Evolutionary conservation across 2,888 invertebrate genomes (phyloP).

Genomic region (Pristionchus fissidentatus): DNA sequence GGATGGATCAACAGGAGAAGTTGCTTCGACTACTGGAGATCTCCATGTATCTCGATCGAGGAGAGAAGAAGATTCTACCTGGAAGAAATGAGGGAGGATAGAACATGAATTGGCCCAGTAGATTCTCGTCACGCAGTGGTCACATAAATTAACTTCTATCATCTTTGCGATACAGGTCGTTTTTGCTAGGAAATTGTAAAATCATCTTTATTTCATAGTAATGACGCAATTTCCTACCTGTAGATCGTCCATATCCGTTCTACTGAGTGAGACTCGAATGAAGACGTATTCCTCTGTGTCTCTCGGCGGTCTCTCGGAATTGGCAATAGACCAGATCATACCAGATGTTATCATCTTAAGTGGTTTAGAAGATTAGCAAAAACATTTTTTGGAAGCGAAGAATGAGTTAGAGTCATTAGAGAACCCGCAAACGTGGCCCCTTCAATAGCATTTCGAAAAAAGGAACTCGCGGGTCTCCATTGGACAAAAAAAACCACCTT

Average conservation of each 20-base stretch:
- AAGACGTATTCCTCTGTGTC: constrained; percentile 66
- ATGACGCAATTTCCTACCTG: not conserved
- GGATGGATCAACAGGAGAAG: constrained; percentile 71
- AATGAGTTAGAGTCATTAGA: too few species aligned
- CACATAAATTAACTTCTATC: too few species aligned
- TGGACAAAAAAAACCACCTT: constrained; percentile 61
- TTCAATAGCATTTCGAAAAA: too few species aligned
- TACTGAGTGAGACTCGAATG: constrained; percentile 67
- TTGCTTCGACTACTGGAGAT: constrained; percentile 66
- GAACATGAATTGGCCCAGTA: too few species aligned
- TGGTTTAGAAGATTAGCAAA: not conserved
- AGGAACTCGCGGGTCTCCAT: not conserved
- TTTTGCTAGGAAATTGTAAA: not conserved
- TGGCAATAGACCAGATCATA: constrained; percentile 59
- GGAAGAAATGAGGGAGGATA: not conserved
- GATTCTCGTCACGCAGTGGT: too few species aligned
- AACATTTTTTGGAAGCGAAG: not conserved
- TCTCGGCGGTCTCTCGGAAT: constrained; percentile 57
- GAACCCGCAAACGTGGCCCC: too few species aligned
- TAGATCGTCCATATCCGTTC: constrained; percentile 44
- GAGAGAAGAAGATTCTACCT: constrained; percentile 42
- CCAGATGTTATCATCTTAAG: constrained; percentile 58
- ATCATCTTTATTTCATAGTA: not conserved
- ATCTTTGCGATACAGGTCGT: not conserved
- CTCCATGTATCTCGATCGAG: constrained; percentile 57